Conservation (phyloP, 2,888 invertebrate species). For the Cheilosia grossa region DNA sequence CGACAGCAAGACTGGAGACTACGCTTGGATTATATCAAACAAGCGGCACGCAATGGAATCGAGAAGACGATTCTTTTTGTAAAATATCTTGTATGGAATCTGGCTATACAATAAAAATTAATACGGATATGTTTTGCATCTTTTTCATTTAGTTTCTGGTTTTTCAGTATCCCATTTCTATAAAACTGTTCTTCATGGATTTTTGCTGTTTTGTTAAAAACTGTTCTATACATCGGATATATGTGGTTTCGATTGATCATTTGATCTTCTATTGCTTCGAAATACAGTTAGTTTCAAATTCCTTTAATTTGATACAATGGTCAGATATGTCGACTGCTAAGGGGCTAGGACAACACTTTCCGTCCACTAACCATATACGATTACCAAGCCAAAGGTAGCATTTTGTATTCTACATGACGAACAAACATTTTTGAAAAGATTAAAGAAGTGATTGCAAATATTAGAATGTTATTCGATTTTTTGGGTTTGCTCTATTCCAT, state of each 20-base stretch:
- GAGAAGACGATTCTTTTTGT: slow-evolving; percentile 96
- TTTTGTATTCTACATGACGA: too few species aligned
- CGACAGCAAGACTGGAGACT: slow-evolving; percentile 98
- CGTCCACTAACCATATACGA: too few species aligned
- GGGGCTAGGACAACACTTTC: too few species aligned
- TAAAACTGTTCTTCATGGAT: too few species aligned
- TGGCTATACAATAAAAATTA: slow-evolving; percentile 47
- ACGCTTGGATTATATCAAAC: slow-evolving; percentile 96
- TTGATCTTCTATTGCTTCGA: too few species aligned
- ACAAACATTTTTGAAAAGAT: not conserved
- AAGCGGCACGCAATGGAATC: slow-evolving; percentile 97
- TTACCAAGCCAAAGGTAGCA: too few species aligned
- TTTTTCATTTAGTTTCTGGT: not conserved
- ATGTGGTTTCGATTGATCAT: too few species aligned
- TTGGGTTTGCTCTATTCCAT: slow-evolving; percentile 44
- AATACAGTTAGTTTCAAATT: too few species aligned
- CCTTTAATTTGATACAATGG: too few species aligned
- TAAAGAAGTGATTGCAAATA: not conserved
- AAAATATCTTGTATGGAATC: slow-evolving; percentile 77
- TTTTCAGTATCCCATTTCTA: not conserved
- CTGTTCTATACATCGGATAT: too few species aligned
- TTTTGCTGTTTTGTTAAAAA: too few species aligned
- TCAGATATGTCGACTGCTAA: too few species aligned
- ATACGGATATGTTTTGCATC: not conserved
- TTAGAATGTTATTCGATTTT: not conserved